phyloP scores from a whole-genome alignment of 2,888 invertebrate species.

The Chirona hameri region DNA sequence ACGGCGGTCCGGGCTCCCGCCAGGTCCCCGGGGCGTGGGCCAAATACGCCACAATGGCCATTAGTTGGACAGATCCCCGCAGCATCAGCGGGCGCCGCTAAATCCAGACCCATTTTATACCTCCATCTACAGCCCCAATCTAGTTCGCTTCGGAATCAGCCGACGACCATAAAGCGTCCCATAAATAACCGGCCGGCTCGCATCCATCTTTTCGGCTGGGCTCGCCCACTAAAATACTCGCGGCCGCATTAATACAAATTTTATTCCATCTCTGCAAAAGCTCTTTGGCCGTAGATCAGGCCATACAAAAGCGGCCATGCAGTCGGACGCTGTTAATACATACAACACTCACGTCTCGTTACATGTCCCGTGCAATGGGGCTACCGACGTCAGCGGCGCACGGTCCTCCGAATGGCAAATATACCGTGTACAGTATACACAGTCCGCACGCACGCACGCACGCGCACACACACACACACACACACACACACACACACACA shows the following conservation, averaged over 20 bases:
- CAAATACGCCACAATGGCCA: not conserved
- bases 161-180: not conserved
- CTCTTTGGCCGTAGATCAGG: not conserved
- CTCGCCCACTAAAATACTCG: not conserved
- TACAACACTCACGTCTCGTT: not conserved
- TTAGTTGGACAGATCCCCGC: not conserved
- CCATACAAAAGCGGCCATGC: conserved; percentile 14
- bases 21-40: not conserved
- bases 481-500: not conserved
- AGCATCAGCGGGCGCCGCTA: not conserved
- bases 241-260: conserved; percentile 13
- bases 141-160: not conserved
- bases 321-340: not conserved
- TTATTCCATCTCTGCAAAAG: conserved; percentile 25
- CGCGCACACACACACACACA: no score
- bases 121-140: conserved; percentile 6
- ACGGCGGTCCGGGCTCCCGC: not conserved
- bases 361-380: not conserved
- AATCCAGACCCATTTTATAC: not conserved
- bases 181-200: not conserved
- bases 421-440: not conserved
- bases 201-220: not conserved
- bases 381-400: not conserved
- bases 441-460: no score
- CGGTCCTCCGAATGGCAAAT: not conserved